Percentiles rank a stretch among this genome's conserved stretches.
These are phyloP conservation scores for Neopelma chrysocephalum DNA, from an alignment of 2,797 vertebrate species.

Conservation along the genomic window DNA sequence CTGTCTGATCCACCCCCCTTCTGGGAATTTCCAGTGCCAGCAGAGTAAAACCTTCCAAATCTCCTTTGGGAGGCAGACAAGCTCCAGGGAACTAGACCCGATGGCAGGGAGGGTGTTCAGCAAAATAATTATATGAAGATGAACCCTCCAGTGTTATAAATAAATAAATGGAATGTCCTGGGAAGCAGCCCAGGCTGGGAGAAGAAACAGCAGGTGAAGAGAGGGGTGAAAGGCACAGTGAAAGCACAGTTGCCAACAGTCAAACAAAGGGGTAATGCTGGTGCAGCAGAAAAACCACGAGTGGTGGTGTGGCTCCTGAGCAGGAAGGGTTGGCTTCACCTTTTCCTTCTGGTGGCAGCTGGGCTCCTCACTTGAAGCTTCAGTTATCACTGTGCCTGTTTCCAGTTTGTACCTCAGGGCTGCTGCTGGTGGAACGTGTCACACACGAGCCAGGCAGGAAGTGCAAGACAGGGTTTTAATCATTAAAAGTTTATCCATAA, in stretches of 20 bases:
- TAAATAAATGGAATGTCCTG: background rate
- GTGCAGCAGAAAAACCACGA: background rate
- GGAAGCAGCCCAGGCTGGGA: background rate
- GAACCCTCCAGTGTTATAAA: background rate
- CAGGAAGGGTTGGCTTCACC: background rate
- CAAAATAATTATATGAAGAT: background rate
- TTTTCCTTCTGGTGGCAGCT: background rate
- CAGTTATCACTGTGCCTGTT: background rate
- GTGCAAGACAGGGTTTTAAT: constrained; percentile 69
- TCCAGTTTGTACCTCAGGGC: background rate
- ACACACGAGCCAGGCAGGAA: constrained; percentile 22
- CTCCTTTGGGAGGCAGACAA: rapidly evolving
- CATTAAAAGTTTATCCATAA: constrained; percentile 78
- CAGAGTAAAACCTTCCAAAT: background rate
- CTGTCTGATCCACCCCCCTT: background rate
- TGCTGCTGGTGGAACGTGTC: background rate
- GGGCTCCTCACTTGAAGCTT: background rate
- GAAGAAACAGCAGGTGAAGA: background rate
- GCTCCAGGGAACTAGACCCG: background rate
- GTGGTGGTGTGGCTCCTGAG: background rate
- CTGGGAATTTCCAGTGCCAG: background rate
- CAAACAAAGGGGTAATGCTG: background rate
- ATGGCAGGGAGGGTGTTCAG: background rate
- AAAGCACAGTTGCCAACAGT: background rate
- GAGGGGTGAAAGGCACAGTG: background rate